Evolutionary conservation across 2,888 invertebrate genomes (phyloP).

Genomic region (Thera obeliscata): DNA sequence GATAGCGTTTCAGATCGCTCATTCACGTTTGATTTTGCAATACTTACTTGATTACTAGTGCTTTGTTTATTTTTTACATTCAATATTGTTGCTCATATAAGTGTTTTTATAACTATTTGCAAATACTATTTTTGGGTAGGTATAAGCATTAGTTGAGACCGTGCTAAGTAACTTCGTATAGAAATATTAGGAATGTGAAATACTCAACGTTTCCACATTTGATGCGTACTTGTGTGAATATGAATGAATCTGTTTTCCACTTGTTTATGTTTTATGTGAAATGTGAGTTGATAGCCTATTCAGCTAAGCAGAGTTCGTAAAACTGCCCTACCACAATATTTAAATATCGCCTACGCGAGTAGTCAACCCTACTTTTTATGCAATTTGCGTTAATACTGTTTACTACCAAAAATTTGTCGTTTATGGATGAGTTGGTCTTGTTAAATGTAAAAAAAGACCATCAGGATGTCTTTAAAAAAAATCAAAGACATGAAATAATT

Average conservation of each 20-base stretch:
- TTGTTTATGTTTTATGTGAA: constrained; percentile 27
- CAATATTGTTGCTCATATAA: neutral
- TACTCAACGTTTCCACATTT: neutral
- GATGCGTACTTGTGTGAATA: neutral
- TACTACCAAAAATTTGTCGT: constrained; percentile 6
- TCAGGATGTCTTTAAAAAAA: too few relatives aligned
- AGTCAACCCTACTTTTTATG: constrained; percentile 38
- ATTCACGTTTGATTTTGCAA: neutral
- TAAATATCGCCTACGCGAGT: constrained; percentile 46
- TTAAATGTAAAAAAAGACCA: neutral
- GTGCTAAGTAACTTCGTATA: too few relatives aligned
- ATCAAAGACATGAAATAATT: too few relatives aligned
- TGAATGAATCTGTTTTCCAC: neutral
- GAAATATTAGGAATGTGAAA: neutral
- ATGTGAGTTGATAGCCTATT: constrained; percentile 39
- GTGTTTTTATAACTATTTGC: too few relatives aligned
- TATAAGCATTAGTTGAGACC: too few relatives aligned
- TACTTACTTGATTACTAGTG: neutral
- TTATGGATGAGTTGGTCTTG: constrained; percentile 18
- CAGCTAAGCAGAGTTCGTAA: constrained; percentile 53
- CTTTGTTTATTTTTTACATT: neutral
- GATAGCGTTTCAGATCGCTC: constrained; percentile 24
- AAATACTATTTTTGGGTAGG: too few relatives aligned
- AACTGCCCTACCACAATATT: constrained; percentile 70
- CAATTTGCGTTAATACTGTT: constrained; percentile 15